A percentile compares a stretch with the other conserved stretches of the same genome.
Evolutionary conservation across 2,113 vertebrate genomes (phyloP).

Genomic region (Plestiodon gilberti): DNA sequence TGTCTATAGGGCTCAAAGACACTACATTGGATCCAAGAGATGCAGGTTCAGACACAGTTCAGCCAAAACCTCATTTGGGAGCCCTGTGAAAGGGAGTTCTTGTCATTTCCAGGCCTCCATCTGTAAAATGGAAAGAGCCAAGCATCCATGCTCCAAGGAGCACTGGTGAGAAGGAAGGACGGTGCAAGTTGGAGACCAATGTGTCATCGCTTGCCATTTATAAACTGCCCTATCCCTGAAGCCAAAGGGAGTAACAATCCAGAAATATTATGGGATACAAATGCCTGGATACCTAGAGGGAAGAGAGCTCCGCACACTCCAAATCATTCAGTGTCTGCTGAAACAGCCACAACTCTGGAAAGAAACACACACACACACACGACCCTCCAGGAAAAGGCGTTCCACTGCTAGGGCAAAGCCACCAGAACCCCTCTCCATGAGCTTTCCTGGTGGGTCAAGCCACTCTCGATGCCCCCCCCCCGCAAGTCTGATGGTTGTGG

Average conservation of each 20-base stretch:
- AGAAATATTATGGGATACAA: neutral
- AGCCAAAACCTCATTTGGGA: neutral
- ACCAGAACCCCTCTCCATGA: neutral
- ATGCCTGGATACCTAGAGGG: neutral
- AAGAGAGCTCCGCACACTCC: neutral
- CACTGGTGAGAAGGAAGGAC: neutral
- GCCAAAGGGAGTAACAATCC: neutral
- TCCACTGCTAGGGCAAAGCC: neutral
- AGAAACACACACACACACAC: too few species aligned
- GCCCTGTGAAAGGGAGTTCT: too few species aligned
- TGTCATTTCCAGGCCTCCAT: neutral
- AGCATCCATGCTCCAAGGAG: neutral
- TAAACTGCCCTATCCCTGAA: neutral
- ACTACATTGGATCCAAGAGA: neutral
- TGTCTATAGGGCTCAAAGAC: neutral
- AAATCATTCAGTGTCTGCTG: neutral
- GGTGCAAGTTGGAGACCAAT: neutral
- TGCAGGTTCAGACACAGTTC: neutral
- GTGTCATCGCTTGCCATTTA: neutral
- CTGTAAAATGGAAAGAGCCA: neutral
- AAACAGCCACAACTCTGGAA: neutral
- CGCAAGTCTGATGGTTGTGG: neutral
- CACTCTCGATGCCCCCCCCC: neutral
- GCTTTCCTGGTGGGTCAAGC: conserved; percentile 14
- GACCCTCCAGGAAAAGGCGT: neutral